phyloP scores from a whole-genome alignment of 37 sponge, comb jelly and placozoan genomes.

The Chondrilla cf. caribensis region DNA sequence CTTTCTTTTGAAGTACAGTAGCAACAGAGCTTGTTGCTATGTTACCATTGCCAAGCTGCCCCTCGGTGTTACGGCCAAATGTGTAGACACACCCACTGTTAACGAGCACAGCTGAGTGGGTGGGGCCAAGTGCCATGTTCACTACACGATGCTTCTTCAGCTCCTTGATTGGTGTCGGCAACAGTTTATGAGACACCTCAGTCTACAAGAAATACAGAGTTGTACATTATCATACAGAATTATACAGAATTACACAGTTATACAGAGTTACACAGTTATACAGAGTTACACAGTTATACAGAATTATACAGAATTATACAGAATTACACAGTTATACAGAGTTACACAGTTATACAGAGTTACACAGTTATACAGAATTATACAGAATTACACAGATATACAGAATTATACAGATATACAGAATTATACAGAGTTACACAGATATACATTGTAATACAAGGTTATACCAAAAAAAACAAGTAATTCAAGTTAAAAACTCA shows the following conservation, averaged over 20 bases:
- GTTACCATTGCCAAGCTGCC: constrained; percentile 86
- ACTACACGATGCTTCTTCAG: constrained; percentile 82
- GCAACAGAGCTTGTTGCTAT: constrained; percentile 24
- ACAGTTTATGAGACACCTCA: constrained; percentile 48
- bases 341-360: no score
- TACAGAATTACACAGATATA: no score
- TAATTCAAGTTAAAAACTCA: no score
- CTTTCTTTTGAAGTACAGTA: constrained; percentile 31
- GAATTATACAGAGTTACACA: no score
- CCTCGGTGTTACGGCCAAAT: constrained; percentile 88
- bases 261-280: no score
- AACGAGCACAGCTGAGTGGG: constrained; percentile 79
- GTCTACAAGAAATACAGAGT: constrained; percentile 34
- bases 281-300: no score
- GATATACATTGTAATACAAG: no score
- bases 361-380: no score
- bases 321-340: no score
- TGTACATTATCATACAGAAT: background rate
- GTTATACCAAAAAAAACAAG: no score
- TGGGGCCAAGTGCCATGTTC: constrained; percentile 84
- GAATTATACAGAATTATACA: no score
- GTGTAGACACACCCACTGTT: constrained; percentile 58
- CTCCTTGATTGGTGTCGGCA: constrained; percentile 76
- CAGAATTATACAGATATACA: no score
- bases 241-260: background rate